phyloP scores from a whole-genome alignment of 2,113 vertebrate species.

The Cryptoleucopteryx plumbea region DNA sequence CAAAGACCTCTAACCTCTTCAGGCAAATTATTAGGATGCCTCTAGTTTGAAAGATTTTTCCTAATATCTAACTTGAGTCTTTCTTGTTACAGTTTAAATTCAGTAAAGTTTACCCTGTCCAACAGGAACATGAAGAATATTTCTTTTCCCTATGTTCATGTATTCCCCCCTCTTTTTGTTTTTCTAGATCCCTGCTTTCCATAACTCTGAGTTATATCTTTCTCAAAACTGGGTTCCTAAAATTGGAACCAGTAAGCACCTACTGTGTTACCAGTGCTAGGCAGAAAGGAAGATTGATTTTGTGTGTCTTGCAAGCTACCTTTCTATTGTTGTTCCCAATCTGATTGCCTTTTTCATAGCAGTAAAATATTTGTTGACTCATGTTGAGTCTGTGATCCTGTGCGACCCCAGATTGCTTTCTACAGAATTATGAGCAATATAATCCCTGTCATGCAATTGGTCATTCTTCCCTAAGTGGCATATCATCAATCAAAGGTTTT shows the following conservation, averaged over 20 bases:
- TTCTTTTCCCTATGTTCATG: background rate
- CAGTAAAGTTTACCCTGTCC: background rate
- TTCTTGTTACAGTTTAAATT: background rate
- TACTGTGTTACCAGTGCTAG: background rate
- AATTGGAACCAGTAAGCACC: background rate
- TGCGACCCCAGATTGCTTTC: background rate
- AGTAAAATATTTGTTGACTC: background rate
- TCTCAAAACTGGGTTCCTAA: background rate
- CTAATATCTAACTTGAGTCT: background rate
- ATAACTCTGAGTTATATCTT: background rate
- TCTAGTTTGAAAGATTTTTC: background rate
- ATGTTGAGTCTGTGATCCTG: background rate
- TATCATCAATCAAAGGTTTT: background rate
- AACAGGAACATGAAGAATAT: background rate
- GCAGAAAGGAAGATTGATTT: background rate
- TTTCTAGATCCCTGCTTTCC: background rate
- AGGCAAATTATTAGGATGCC: background rate
- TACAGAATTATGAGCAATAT: background rate
- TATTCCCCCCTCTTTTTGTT: background rate
- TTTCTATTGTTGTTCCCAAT: background rate
- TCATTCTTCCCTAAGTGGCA: background rate
- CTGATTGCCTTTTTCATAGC: background rate
- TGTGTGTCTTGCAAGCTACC: background rate
- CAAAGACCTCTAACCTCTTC: background rate
- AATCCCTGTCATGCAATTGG: background rate